Percentiles rank a stretch among this genome's conserved stretches.
These are phyloP conservation scores for Thalassaphorura encarpata DNA, from an alignment of 1,140 invertebrate species.

Conservation along the genomic window DNA sequence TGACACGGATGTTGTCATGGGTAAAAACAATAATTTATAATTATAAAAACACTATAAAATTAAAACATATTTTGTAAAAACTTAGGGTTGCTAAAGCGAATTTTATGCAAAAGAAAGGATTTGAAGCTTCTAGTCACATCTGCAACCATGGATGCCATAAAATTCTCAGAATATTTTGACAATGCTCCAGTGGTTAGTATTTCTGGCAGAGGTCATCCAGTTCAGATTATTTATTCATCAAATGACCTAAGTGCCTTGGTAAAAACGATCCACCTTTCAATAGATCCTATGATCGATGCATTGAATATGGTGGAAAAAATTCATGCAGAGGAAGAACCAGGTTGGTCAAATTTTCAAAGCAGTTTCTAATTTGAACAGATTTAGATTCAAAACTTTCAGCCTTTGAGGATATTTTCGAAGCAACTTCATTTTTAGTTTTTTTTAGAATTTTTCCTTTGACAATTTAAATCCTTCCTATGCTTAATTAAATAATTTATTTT, in stretches of 20 bases:
- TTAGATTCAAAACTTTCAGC: slow-evolving; percentile 4
- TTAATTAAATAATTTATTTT: too few species aligned
- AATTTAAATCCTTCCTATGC: too few species aligned
- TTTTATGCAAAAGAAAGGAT: slow-evolving; percentile 82
- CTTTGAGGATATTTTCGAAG: too few species aligned
- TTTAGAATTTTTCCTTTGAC: too few species aligned
- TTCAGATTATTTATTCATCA: slow-evolving; percentile 93
- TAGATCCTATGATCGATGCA: slow-evolving; percentile 95
- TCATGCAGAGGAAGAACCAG: slow-evolving; percentile 93
- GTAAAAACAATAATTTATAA: slow-evolving; percentile 35
- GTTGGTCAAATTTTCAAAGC: slow-evolving; percentile 38
- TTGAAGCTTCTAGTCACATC: slow-evolving; percentile 97
- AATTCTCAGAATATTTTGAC: slow-evolving; percentile 97
- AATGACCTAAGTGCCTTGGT: too few species aligned
- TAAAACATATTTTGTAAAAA: slow-evolving; percentile 12
- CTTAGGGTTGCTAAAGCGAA: slow-evolving; percentile 69
- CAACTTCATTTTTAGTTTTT: too few species aligned
- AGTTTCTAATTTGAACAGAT: not conserved
- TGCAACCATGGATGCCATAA: slow-evolving; percentile 94
- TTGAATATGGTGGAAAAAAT: slow-evolving; percentile 99
- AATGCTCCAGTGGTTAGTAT: slow-evolving; percentile 92
- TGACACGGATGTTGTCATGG: slow-evolving; percentile 95
- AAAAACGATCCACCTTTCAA: slow-evolving; percentile 98
- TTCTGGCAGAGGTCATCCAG: slow-evolving; percentile 92
- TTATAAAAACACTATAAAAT: not conserved